Evolutionary conservation across 2,113 vertebrate species (phyloP), one percentile per base, ranked within the genome.

Genomic region (Corvus hawaiiensis): DNA sequence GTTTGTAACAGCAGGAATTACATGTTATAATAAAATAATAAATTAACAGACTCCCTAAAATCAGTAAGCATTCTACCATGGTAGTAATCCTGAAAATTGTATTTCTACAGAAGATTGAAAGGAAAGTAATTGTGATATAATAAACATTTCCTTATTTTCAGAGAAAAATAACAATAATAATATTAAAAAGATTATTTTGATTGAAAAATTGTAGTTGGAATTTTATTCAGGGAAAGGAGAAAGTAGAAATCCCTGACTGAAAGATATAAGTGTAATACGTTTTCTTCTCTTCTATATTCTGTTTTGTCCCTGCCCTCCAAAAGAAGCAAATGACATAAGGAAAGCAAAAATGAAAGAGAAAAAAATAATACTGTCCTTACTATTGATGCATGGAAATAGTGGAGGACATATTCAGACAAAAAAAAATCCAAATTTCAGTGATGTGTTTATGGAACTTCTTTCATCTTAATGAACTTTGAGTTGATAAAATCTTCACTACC

Each of bases 321-420:
- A 64, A 87, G 9, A 91, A 56, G 18, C 1, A 61, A 71, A 52
- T 43, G 4, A 43, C 24, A 81, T 37, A 52, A 58, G 3, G 3
- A 55, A 68, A 64, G 6, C n/a, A 8, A n/a, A 73, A 71, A 73
- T 61, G 1, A 14, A 59, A 76, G 18, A 33, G 3, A 18, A 27
- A 39, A 46, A n/a, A 61, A 14, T 3, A 44, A 13, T 28, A 30
- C 6, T 16, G 0, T 37, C 4, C 3, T 52, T 66, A 27, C 1
- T 75, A 24, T 27, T 23, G 21, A 77, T 73, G 12, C 9, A 44
- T 33, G 4, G 48, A 66, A 93, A 71, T 49, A 59, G 24, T 28
- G 9, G 9, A 89, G 4, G 15, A 61, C 1, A 30, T n/a, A 43
- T 33, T 89, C 20, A 62, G 2, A 11, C 49, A 44, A 69, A 90